Percentiles rank a stretch among this genome's conserved stretches.
phyloP scores from a whole-genome alignment of 2,797 vertebrate genomes.

The Megalops cyprinoides region DNA sequence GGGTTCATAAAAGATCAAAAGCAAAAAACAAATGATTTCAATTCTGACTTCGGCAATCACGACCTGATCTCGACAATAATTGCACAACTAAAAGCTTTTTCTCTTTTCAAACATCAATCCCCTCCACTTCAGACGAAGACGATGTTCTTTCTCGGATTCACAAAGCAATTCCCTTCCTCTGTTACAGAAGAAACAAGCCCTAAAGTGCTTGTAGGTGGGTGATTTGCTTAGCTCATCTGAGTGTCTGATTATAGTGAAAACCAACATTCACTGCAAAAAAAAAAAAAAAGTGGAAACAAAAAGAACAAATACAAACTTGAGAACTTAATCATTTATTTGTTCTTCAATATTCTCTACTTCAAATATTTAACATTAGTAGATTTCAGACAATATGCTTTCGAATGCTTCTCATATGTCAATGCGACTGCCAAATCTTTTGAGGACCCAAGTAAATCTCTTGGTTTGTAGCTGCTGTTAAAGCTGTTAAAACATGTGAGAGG shows the following conservation, averaged over 20 bases:
- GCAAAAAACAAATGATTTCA: conserved; percentile 18
- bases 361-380: conserved; percentile 6
- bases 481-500: background rate
- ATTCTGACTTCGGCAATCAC: conserved; percentile 33
- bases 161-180: conserved; percentile 45
- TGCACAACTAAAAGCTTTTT: conserved; percentile 30
- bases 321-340: background rate
- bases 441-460: background rate
- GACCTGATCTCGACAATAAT: conserved; percentile 31
- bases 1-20: conserved; percentile 36
- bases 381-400: background rate
- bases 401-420: background rate
- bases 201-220: conserved; percentile 44
- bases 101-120: conserved; percentile 34
- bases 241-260: conserved; percentile 12
- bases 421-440: background rate
- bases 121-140: background rate
- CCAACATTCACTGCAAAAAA: background rate
- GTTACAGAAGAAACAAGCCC: conserved; percentile 38
- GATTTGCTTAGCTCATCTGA: conserved; percentile 34
- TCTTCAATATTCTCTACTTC: conserved; percentile 3
- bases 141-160: conserved; percentile 29
- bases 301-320: background rate
- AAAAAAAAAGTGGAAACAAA: background rate
- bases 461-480: background rate